A percentile compares a stretch with the other conserved stretches of the same genome.
Evolutionary conservation across 2,888 invertebrate genomes (phyloP).

Genomic region (Lasius platythorax): DNA sequence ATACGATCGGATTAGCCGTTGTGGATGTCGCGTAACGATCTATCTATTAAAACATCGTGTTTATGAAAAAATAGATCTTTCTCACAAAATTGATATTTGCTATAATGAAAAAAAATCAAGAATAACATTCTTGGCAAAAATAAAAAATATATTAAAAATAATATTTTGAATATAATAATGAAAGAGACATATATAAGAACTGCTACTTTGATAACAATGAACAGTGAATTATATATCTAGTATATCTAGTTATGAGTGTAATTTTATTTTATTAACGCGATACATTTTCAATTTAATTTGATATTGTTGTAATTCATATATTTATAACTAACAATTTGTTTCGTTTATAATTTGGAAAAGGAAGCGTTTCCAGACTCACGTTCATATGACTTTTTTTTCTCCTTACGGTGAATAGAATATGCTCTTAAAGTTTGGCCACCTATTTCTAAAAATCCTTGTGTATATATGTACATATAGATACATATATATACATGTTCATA

Average conservation of each 20-base stretch:
- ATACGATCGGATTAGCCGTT: not conserved
- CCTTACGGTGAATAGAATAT: too few relatives aligned
- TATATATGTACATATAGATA: too few relatives aligned
- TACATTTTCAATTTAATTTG: not conserved
- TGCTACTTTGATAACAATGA: not conserved
- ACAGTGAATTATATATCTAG: not conserved
- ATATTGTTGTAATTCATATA: not conserved
- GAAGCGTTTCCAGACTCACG: too few relatives aligned
- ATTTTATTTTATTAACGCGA: not conserved
- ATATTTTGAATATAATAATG: not conserved
- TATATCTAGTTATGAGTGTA: not conserved
- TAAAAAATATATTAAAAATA: not conserved
- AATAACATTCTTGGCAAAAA: not conserved
- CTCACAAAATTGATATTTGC: not conserved
- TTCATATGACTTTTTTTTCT: too few relatives aligned
- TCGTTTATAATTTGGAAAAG: not conserved
- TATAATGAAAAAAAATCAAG: not conserved
- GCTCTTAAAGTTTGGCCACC: too few relatives aligned
- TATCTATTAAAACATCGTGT: not conserved
- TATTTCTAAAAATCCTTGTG: too few relatives aligned
- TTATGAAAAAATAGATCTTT: not conserved
- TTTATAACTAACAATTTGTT: not conserved
- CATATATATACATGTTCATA: too few relatives aligned
- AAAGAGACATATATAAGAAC: not conserved
- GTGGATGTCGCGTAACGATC: not conserved